Evolutionary conservation across 2,888 invertebrate species (phyloP), one percentile per base, ranked within the genome.

Genomic region (Chirona hameri): DNA sequence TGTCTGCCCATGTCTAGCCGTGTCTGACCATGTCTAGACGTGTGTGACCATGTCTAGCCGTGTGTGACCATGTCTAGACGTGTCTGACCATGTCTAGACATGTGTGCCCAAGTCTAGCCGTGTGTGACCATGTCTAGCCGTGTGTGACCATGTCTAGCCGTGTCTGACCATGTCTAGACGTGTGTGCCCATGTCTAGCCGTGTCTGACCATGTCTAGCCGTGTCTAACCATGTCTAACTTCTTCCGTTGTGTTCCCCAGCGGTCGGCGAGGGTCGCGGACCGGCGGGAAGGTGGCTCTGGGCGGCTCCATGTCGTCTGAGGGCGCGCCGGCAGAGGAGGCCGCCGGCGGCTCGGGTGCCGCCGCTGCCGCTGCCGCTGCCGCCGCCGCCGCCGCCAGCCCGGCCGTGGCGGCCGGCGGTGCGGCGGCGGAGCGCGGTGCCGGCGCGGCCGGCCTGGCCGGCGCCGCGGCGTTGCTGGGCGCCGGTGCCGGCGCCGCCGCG

Each of bases 401-500:
- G 39, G 80, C 48, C 9, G 81, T 27, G 9, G 52, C 76, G 15
- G 79, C 72, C 48, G 80, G 57, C 39, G 83, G 81, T 21, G 83
- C 57, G 14, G 31, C 82, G 55, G 76, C 46, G 21, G 76, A 46
- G 39, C 39, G 76, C 24, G 76, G 24, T 18, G 76, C 76, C 46
- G 76, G 18, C 21, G 76, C 39, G 21, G 76, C 27, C 21, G 76
- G 76, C 21, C 18, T 46, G 21, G 39, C 39, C 76, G 76, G 39
- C 12, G 76, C 76, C 10, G 76, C 76, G 46, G 76, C 76, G 46
- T 24, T 46, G 76, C 46, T 46, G 9, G 39, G 39, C 46, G 76
- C 39, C 46, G 85, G 39, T 39, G 76, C 39, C 46, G 85, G 86
- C 82, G 87, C 86, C 48, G 88, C 87, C 82, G 86, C 86, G 83